These are phyloP conservation scores for Leucopsar rothschildi DNA, from an alignment of 2,113 vertebrate genomes.

Conservation along the genomic window DNA sequence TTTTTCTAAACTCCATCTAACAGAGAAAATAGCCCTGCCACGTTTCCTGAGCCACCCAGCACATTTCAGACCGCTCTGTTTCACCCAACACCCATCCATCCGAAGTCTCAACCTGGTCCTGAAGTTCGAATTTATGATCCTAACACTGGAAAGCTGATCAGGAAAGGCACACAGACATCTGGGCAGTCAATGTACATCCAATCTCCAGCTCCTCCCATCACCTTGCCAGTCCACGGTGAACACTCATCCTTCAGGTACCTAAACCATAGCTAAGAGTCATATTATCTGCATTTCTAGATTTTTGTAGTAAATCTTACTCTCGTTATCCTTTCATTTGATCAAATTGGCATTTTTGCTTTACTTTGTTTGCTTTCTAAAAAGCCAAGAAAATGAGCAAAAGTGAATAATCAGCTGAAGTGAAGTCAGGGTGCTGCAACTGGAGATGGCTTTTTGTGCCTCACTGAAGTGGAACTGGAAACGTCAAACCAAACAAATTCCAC, in stretches of 20 bases:
- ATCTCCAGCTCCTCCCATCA: constrained; percentile 68
- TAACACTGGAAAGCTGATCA: constrained; percentile 92
- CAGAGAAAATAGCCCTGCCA: constrained; percentile 87
- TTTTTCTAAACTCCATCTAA: background rate
- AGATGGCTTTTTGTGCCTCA: background rate
- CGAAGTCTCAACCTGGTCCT: constrained; percentile 73
- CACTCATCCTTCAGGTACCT: constrained; percentile 88
- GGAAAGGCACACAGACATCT: constrained; percentile 71
- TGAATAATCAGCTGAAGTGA: background rate
- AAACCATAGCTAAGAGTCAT: background rate
- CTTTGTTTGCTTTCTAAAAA: background rate
- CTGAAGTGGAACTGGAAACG: background rate
- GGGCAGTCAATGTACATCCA: constrained; percentile 74
- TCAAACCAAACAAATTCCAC: background rate
- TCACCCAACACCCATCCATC: constrained; percentile 82
- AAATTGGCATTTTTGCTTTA: background rate
- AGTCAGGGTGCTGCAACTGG: background rate
- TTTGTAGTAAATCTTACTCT: background rate
- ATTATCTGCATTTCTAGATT: background rate
- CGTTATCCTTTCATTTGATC: background rate
- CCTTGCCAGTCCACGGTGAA: constrained; percentile 75
- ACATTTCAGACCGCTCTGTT: constrained; percentile 75
- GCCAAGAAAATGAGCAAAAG: background rate
- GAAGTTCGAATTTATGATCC: constrained; percentile 87
- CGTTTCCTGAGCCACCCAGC: constrained; percentile 77